Conservation (phyloP, 2,113 vertebrate species). For the Paramisgurnus dabryanus region DNA sequence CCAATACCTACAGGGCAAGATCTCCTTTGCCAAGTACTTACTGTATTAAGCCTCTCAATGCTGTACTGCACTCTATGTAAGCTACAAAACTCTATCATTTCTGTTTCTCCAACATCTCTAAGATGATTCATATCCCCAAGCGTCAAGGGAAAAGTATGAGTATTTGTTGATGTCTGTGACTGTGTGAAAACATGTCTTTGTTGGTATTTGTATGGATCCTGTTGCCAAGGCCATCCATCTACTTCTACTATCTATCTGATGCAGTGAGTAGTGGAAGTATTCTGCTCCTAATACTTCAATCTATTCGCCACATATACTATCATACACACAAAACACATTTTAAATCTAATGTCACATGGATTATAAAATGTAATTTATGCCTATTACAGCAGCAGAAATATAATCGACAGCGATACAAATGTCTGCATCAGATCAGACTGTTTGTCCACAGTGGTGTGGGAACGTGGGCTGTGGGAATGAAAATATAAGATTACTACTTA, state of each 20-base stretch:
- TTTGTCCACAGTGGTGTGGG: too few relatives aligned
- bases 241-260: slow-evolving; percentile 18
- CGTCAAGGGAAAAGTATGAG: slow-evolving; percentile 16
- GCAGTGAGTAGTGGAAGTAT: neutral
- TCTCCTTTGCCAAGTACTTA: slow-evolving; percentile 15
- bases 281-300: slow-evolving; percentile 12
- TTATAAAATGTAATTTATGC: neutral
- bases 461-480: too few relatives aligned
- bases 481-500: too few relatives aligned
- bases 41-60: neutral
- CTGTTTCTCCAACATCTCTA: slow-evolving; percentile 6
- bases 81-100: neutral
- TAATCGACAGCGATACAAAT: neutral
- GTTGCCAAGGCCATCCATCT: slow-evolving; percentile 42
- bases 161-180: neutral
- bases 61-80: neutral
- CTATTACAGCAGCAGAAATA: neutral
- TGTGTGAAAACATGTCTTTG: neutral
- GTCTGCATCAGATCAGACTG: too few relatives aligned
- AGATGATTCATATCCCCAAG: slow-evolving; percentile 7
- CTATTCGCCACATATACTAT: slow-evolving; percentile 12
- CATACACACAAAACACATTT: slow-evolving; percentile 24
- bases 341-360: neutral
- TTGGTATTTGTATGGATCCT: slow-evolving; percentile 23
- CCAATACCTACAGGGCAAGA: slow-evolving; percentile 3